Evolutionary conservation across 2,888 invertebrate genomes (phyloP).

Genomic region (Portevinia maculata): DNA sequence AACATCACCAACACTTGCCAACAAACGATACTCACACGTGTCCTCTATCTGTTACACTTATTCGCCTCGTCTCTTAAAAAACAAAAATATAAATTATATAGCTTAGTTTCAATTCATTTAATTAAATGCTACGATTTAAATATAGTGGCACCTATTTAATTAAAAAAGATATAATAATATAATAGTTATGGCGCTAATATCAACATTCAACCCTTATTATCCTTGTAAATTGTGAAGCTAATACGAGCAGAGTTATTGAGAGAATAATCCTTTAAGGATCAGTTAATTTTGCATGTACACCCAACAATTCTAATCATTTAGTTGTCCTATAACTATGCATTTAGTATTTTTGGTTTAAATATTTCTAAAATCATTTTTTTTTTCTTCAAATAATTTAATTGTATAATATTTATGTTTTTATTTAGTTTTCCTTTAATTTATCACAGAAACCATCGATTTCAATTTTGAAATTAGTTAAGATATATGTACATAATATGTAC

Average conservation of each 20-base stretch:
- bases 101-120: not conserved
- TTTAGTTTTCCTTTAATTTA: slow-evolving; percentile 34
- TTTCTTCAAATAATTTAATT: slow-evolving; percentile 51
- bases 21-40: too few relatives aligned
- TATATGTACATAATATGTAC: too few relatives aligned
- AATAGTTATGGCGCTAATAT: slow-evolving; percentile 7
- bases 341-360: slow-evolving; percentile 61
- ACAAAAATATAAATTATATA: slow-evolving; percentile 10
- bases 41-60: slow-evolving; percentile 36
- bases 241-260: slow-evolving; percentile 16
- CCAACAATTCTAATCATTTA: slow-evolving; percentile 32
- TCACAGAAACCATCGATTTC: slow-evolving; percentile 67
- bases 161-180: slow-evolving; percentile 8
- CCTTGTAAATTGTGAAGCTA: slow-evolving; percentile 7
- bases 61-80: slow-evolving; percentile 20
- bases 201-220: slow-evolving; percentile 13
- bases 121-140: not conserved
- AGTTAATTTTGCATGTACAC: slow-evolving; percentile 39
- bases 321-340: slow-evolving; percentile 12
- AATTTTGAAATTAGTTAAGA: slow-evolving; percentile 32
- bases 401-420: not conserved
- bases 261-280: slow-evolving; percentile 67
- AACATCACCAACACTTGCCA: too few relatives aligned
- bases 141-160: slow-evolving; percentile 24
- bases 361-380: slow-evolving; percentile 24